Percentiles rank a stretch among this genome's conserved stretches.
These are phyloP conservation scores for Druon quercuslanigerum DNA, from an alignment of 1,140 invertebrate species.

Conservation along the genomic window DNA sequence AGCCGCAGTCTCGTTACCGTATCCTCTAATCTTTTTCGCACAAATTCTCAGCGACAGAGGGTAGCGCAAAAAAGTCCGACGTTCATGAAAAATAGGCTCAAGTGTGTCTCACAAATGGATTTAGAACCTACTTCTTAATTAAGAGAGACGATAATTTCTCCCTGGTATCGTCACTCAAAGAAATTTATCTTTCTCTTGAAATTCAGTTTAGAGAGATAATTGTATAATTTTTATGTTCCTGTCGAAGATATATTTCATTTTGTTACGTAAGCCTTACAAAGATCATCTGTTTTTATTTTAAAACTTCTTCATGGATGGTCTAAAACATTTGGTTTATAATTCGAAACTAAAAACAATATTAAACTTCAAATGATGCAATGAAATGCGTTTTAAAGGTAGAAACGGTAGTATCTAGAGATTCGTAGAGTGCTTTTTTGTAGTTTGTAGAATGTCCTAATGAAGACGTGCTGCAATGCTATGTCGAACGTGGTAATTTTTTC, in stretches of 20 bases:
- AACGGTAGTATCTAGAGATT: too few relatives aligned
- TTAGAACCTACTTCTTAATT: conserved; percentile 28
- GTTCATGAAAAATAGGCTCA: conserved; percentile 16
- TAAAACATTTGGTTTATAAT: too few relatives aligned
- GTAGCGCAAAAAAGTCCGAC: neutral
- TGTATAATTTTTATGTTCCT: neutral
- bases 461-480: too few relatives aligned
- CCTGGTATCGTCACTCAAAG: neutral
- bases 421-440: too few relatives aligned
- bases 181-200: neutral
- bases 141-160: conserved; percentile 22
- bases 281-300: too few relatives aligned
- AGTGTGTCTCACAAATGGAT: conserved; percentile 19
- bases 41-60: conserved; percentile 3
- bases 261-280: too few relatives aligned
- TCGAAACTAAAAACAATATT: too few relatives aligned
- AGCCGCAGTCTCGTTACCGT: conserved; percentile 48
- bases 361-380: too few relatives aligned
- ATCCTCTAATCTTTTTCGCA: conserved; percentile 42
- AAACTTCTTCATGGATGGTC: too few relatives aligned
- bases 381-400: too few relatives aligned
- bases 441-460: too few relatives aligned
- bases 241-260: neutral
- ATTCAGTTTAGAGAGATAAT: neutral
- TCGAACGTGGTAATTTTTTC: neutral